These are phyloP conservation scores for Mayetiola destructor DNA, from an alignment of 2,888 invertebrate species.

Conservation along the genomic window DNA sequence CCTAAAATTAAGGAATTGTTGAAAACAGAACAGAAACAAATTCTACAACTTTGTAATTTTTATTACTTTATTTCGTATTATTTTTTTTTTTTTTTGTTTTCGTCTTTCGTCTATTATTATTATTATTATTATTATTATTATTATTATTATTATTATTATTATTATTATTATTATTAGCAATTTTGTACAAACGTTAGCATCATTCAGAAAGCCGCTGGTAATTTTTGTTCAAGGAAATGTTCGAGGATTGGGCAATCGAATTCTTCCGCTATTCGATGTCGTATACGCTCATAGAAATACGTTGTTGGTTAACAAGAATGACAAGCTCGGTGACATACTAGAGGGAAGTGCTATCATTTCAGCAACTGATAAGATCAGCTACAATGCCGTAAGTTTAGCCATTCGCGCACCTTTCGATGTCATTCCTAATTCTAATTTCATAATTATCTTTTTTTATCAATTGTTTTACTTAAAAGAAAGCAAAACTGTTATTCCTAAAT, in stretches of 20 bases:
- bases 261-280: slow-evolving; percentile 76
- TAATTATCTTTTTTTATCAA: no score
- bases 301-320: slow-evolving; percentile 54
- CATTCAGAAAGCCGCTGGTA: slow-evolving; percentile 69
- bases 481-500: slow-evolving; percentile 1
- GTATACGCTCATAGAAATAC: slow-evolving; percentile 75
- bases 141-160: no score
- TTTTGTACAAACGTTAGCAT: slow-evolving; percentile 54
- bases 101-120: no score
- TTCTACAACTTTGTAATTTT: no score
- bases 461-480: background rate
- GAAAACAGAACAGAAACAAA: slow-evolving; percentile 29
- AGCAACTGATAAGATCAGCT: background rate
- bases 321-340: slow-evolving; percentile 9
- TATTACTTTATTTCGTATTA: no score
- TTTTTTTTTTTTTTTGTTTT: no score
- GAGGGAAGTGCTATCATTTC: background rate
- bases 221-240: slow-evolving; percentile 70
- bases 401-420: no score
- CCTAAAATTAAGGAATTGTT: slow-evolving; percentile 24
- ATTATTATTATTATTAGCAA: slow-evolving; percentile 38
- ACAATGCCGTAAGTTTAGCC: slow-evolving; percentile 6
- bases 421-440: no score
- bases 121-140: no score
- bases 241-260: slow-evolving; percentile 66